Conservation (phyloP, 2,113 vertebrate genomes). For the Ptilonorhynchus violaceus region DNA sequence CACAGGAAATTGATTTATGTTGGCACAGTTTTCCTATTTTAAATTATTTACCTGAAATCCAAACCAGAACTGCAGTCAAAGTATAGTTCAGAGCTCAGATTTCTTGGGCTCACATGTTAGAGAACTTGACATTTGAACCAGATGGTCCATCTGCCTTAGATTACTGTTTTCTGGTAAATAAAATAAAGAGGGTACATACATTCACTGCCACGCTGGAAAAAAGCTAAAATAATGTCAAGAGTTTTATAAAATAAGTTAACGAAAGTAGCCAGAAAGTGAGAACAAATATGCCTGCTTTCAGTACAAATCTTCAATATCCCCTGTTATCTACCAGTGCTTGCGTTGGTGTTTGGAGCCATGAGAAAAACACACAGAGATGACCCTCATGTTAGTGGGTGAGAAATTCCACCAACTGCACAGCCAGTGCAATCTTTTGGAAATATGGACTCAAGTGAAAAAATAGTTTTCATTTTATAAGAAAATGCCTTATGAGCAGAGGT, state of each 20-base stretch:
- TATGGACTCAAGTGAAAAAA: background rate
- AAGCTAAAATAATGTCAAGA: background rate
- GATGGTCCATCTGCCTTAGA: constrained; percentile 46
- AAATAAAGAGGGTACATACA: background rate
- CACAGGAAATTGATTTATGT: constrained; percentile 67
- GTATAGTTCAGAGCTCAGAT: constrained; percentile 43
- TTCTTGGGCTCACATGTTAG: constrained; percentile 4
- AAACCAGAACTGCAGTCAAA: constrained; percentile 56
- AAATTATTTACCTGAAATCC: constrained; percentile 69
- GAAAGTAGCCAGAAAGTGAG: background rate
- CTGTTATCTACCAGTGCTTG: background rate
- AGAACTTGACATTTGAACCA: constrained; percentile 23
- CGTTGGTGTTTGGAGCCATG: background rate
- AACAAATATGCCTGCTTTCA: background rate
- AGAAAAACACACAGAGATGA: background rate
- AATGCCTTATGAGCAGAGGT: background rate
- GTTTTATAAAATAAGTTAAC: background rate
- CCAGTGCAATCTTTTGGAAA: background rate
- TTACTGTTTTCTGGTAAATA: constrained; percentile 47
- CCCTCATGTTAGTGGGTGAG: rapidly evolving
- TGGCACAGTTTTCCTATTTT: constrained; percentile 61
- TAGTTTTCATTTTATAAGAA: background rate
- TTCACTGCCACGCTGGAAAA: background rate
- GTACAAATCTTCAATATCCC: background rate
- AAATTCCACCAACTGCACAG: background rate